Percentiles rank a stretch among this genome's conserved stretches.
phyloP scores from a whole-genome alignment of 2,797 vertebrate species.

The Cuniculus paca region DNA sequence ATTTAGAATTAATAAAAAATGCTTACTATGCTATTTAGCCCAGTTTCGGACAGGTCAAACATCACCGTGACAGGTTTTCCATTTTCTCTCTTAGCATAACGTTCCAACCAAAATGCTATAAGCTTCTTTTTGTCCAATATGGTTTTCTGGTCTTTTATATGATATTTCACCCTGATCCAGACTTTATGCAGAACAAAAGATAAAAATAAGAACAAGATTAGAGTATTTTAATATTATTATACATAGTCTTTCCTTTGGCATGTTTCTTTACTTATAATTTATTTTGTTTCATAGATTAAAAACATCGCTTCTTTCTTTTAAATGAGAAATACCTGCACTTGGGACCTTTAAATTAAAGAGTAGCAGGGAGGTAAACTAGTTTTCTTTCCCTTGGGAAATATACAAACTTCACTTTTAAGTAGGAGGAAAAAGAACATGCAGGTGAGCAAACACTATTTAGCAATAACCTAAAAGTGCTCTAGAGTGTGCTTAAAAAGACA shows the following conservation, averaged over 20 bases:
- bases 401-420: background rate
- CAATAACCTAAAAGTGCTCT: constrained; percentile 29
- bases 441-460: constrained; percentile 28
- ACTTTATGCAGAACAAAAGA: constrained; percentile 88
- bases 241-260: constrained; percentile 9
- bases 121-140: constrained; percentile 96
- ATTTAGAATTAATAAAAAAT: constrained; percentile 63
- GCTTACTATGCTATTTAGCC: constrained; percentile 97
- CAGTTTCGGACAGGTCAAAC: constrained; percentile 97
- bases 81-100: constrained; percentile 95
- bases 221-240: constrained; percentile 24
- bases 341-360: constrained; percentile 38
- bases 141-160: constrained; percentile 95
- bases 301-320: constrained; percentile 36
- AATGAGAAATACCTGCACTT: constrained; percentile 2
- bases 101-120: constrained; percentile 98
- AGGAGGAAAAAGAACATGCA: constrained; percentile 37
- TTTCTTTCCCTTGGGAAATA: background rate
- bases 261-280: constrained; percentile 46
- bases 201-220: constrained; percentile 52
- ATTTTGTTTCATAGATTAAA: constrained; percentile 63
- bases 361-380: constrained; percentile 16
- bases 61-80: constrained; percentile 97
- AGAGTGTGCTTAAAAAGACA: background rate
- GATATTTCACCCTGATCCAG: constrained; percentile 97